Percentiles rank a stretch among this genome's conserved stretches.
phyloP scores from a whole-genome alignment of 2,113 vertebrate species.

The Barbus barbus region DNA sequence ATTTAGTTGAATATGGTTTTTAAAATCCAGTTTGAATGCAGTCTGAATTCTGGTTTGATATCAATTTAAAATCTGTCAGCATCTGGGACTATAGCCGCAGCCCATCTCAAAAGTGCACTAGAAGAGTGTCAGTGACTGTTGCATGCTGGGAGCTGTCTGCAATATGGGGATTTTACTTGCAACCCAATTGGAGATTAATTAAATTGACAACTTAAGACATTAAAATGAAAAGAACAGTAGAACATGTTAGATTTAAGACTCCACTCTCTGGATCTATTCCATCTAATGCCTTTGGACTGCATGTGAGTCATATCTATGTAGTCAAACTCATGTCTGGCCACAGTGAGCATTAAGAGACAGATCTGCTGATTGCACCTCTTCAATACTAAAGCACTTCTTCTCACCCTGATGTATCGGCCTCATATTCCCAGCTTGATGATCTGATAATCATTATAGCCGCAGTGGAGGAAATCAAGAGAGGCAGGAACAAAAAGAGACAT shows the following conservation, averaged over 20 bases:
- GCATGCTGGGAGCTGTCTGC: background rate
- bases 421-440: slow-evolving; percentile 42
- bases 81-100: background rate
- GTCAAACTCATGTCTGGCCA: slow-evolving; percentile 10
- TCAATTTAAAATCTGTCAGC: background rate
- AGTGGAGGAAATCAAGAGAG: slow-evolving; percentile 39
- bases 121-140: background rate
- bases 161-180: background rate
- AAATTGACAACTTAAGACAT: background rate
- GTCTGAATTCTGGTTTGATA: background rate
- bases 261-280: slow-evolving; percentile 32
- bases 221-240: background rate
- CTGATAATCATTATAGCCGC: slow-evolving; percentile 35
- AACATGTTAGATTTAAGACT: slow-evolving; percentile 9
- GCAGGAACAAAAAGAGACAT: slow-evolving; percentile 10
- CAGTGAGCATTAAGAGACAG: slow-evolving; percentile 17
- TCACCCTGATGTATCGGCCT: slow-evolving; percentile 43
- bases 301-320: slow-evolving; percentile 22
- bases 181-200: background rate
- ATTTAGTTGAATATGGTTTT: too few species aligned
- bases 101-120: too few species aligned
- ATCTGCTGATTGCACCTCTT: slow-evolving; percentile 37
- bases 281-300: slow-evolving; percentile 24
- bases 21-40: background rate
- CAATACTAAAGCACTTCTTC: slow-evolving; percentile 23